Evolutionary conservation across 1,140 invertebrate genomes (phyloP).

Genomic region (Drosophila repleta): DNA sequence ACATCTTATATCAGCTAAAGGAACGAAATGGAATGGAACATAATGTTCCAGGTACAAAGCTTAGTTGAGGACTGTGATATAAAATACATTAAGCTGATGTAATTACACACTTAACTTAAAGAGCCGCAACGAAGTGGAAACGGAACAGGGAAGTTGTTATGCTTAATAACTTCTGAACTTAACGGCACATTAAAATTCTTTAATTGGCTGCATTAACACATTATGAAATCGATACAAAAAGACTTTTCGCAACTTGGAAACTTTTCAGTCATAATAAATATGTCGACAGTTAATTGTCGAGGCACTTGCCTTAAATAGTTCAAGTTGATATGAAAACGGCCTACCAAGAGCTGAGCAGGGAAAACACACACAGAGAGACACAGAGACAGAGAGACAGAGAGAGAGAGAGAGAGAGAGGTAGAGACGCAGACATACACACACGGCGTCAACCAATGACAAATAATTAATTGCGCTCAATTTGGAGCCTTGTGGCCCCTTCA

Average conservation of each 20-base stretch:
- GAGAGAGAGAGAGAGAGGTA: too few relatives aligned
- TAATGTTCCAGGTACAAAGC: too few relatives aligned
- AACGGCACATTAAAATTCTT: too few relatives aligned
- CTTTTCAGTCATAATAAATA: slow-evolving; percentile 32
- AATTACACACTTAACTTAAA: neutral
- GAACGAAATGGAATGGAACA: neutral
- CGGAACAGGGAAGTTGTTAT: neutral
- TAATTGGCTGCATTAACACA: too few relatives aligned
- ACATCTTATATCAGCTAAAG: neutral
- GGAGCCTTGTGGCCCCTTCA: slow-evolving; percentile 24
- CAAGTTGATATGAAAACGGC: slow-evolving; percentile 40
- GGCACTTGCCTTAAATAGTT: slow-evolving; percentile 20
- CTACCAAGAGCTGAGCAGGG: slow-evolving; percentile 32
- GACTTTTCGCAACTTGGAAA: neutral
- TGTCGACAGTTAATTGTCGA: slow-evolving; percentile 43
- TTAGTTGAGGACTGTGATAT: too few relatives aligned
- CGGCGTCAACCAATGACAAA: slow-evolving; percentile 72
- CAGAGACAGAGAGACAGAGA: too few relatives aligned
- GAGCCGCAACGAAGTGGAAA: neutral
- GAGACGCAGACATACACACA: neutral
- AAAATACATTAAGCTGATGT: too few relatives aligned
- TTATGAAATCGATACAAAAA: neutral
- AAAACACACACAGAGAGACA: neutral
- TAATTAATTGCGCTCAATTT: slow-evolving; percentile 77
- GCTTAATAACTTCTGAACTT: too few relatives aligned